Evolutionary conservation across 2,113 vertebrate species (phyloP).

Genomic region (Paradisaea rubra): DNA sequence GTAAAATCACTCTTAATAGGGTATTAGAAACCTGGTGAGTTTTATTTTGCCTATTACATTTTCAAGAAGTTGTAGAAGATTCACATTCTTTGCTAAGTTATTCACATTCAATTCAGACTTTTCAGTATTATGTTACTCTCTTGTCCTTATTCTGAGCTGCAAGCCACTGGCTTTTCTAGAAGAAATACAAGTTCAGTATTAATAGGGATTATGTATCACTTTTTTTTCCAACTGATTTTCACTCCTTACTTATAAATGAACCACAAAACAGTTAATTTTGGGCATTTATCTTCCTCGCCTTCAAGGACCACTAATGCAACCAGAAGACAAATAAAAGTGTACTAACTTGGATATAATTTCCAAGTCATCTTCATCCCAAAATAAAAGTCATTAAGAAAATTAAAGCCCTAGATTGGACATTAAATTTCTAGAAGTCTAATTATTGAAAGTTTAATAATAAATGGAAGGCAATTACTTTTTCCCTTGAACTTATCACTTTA

Average conservation of each 20-base stretch:
- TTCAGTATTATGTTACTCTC: not conserved
- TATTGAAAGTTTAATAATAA: not conserved
- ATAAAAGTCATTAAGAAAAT: not conserved
- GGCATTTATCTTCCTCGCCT: not conserved
- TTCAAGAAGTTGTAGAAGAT: not conserved
- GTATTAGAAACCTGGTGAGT: not conserved
- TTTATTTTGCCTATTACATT: not conserved
- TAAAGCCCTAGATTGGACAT: not conserved
- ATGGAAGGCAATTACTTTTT: not conserved
- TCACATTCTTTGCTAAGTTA: not conserved
- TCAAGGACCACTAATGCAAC: not conserved
- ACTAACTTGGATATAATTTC: not conserved
- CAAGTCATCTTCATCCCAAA: not conserved
- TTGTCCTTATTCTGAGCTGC: not conserved
- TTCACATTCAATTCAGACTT: not conserved
- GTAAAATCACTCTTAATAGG: not conserved
- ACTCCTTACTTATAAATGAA: not conserved
- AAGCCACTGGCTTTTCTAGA: not conserved
- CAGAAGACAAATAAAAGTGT: not conserved
- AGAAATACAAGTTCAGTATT: not conserved
- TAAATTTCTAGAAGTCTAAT: not conserved
- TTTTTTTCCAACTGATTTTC: not conserved
- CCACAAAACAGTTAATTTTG: not conserved
- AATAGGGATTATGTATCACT: not conserved
- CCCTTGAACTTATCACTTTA: not conserved